Conservation (phyloP, 2,113 vertebrate genomes). For the Capra hircus region DNA sequence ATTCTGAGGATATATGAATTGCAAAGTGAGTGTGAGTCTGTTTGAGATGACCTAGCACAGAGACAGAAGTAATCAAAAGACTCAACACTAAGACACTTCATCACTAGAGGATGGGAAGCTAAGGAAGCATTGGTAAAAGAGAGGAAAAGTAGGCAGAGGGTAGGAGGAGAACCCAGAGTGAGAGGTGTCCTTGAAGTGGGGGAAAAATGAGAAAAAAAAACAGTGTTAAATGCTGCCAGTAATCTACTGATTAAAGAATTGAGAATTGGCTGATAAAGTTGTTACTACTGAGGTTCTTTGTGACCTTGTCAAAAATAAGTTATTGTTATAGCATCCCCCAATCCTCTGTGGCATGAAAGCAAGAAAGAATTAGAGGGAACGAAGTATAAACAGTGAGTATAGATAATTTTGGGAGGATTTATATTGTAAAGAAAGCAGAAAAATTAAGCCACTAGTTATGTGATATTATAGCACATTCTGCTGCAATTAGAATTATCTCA, state of each 20-base stretch:
- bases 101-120: not conserved
- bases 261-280: not conserved
- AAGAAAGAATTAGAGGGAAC: not conserved
- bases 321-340: conserved; percentile 1
- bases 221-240: not conserved
- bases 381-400: not conserved
- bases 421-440: not conserved
- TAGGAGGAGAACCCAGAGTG: not conserved
- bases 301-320: not conserved
- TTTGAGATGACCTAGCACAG: not conserved
- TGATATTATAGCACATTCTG: not conserved
- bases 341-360: not conserved
- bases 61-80: not conserved
- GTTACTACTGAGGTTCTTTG: not conserved
- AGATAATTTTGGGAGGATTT: not conserved
- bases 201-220: not conserved
- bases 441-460: not conserved
- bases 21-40: not conserved
- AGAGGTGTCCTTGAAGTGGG: not conserved
- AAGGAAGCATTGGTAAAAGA: not conserved
- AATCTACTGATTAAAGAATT: not conserved
- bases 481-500: not conserved
- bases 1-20: not conserved
- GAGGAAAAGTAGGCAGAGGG: not conserved
- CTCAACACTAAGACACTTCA: not conserved